phyloP scores from a whole-genome alignment of 2,113 vertebrate species.

The Rousettus leschenaultii region DNA sequence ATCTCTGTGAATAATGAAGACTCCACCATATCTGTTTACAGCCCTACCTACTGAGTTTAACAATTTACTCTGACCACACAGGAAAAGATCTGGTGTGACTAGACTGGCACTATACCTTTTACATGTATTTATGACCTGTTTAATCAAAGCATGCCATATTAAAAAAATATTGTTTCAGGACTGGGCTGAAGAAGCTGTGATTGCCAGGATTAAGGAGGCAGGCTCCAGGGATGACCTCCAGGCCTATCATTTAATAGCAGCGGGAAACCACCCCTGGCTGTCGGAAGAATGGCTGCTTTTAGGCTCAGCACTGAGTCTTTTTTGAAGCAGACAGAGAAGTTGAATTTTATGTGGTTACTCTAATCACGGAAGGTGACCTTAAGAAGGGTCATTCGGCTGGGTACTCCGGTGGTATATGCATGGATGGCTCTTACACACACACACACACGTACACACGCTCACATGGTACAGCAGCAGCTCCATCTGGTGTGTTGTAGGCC shows the following conservation, averaged over 20 bases:
- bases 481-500: constrained; percentile 1
- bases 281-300: background rate
- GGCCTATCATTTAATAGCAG: background rate
- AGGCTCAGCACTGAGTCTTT: background rate
- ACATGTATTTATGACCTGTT: background rate
- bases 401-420: no score
- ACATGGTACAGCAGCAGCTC: background rate
- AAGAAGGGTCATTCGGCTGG: background rate
- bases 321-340: background rate
- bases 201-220: background rate
- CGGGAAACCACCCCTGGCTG: background rate
- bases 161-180: constrained; percentile 23
- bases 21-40: background rate
- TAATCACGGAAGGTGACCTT: background rate
- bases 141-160: constrained; percentile 14
- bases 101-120: background rate
- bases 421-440: no score
- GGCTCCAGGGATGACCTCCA: background rate
- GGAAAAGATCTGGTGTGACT: background rate
- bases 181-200: background rate
- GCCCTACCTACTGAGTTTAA: background rate
- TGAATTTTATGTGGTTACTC: background rate
- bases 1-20: background rate
- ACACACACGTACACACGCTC: background rate
- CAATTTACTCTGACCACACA: background rate